A percentile compares a stretch with the other conserved stretches of the same genome.
These are phyloP conservation scores for Sebastes schlegelii DNA, from an alignment of 2,113 vertebrate genomes.

Conservation along the genomic window DNA sequence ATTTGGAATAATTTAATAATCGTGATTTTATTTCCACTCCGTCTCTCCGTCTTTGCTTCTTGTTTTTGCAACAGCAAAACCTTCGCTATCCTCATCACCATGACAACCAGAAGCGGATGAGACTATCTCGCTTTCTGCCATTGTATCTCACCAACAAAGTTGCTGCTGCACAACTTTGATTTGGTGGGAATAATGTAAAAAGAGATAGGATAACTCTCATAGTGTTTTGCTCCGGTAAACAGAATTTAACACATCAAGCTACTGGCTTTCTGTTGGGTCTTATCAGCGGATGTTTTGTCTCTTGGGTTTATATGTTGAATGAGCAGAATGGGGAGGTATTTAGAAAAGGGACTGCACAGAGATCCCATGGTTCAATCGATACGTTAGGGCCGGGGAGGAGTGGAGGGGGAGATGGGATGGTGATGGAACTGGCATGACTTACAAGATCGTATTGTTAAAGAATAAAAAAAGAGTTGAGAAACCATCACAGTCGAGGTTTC, in stretches of 20 bases:
- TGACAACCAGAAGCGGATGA: conserved; percentile 32
- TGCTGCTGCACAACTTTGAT: conserved; percentile 8
- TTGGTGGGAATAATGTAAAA: conserved; percentile 18
- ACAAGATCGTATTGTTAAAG: conserved; percentile 17
- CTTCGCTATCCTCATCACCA: conserved; percentile 21
- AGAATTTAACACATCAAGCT: conserved; percentile 20
- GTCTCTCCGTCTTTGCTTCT: not conserved
- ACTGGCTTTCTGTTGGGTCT: conserved; percentile 14
- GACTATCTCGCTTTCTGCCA: conserved; percentile 15
- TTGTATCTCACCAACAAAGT: conserved; percentile 27
- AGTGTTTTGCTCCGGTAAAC: conserved; percentile 27
- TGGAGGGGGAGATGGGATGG: not conserved
- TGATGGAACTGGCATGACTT: conserved; percentile 20
- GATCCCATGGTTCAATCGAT: conserved; percentile 4
- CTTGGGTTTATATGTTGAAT: conserved; percentile 13
- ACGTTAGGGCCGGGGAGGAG: not conserved
- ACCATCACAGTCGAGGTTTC: conserved; percentile 11
- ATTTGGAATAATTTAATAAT: conserved; percentile 30
- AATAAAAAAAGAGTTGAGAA: not conserved
- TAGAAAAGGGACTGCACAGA: not conserved
- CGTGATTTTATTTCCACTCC: not conserved
- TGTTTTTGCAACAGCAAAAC: conserved; percentile 2
- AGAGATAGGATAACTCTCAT: conserved; percentile 19
- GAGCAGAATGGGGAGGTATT: conserved; percentile 25
- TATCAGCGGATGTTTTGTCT: conserved; percentile 54